Conservation (phyloP, 2,113 vertebrate genomes). For the Phaethornis superciliosus region DNA sequence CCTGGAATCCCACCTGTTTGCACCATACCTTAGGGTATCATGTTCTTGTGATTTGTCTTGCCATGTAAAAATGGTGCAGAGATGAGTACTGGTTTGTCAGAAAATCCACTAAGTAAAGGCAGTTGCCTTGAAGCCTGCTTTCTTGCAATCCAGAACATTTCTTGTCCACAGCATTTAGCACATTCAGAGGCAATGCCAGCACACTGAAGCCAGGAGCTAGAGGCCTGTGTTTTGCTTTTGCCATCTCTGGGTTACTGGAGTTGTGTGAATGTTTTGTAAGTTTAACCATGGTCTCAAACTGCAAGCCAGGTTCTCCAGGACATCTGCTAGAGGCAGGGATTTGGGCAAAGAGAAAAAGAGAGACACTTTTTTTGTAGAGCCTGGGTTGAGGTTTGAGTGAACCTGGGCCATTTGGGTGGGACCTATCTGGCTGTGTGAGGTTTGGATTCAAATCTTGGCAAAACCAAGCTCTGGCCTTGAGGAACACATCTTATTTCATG, state of each 20-base stretch:
- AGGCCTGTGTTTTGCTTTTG: conserved; percentile 27
- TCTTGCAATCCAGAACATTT: conserved; percentile 9
- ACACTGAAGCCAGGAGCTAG: neutral
- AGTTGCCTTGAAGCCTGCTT: neutral
- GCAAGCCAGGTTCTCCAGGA: conserved; percentile 18
- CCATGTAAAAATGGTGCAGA: neutral
- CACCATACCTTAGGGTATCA: neutral
- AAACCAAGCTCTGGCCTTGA: neutral
- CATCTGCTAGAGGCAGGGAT: neutral
- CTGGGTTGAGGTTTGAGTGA: conserved; percentile 25
- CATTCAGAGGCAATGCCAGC: neutral
- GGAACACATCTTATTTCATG: accelerated
- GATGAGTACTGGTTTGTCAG: neutral
- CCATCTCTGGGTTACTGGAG: neutral
- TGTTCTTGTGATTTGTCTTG: neutral
- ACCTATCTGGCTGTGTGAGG: neutral
- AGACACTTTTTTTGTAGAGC: neutral
- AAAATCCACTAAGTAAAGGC: neutral
- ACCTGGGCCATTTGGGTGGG: conserved; percentile 50
- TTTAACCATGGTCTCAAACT: conserved; percentile 13
- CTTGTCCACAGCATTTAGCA: neutral
- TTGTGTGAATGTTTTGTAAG: neutral
- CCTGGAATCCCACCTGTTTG: neutral
- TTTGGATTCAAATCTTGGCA: conserved; percentile 40
- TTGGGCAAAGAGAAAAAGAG: neutral